Evolutionary conservation across 30 jellyfish, hydroid and myxozoan species (phyloP), one percentile per base, ranked within the genome.

Genomic region (Hydractinia echinata): DNA sequence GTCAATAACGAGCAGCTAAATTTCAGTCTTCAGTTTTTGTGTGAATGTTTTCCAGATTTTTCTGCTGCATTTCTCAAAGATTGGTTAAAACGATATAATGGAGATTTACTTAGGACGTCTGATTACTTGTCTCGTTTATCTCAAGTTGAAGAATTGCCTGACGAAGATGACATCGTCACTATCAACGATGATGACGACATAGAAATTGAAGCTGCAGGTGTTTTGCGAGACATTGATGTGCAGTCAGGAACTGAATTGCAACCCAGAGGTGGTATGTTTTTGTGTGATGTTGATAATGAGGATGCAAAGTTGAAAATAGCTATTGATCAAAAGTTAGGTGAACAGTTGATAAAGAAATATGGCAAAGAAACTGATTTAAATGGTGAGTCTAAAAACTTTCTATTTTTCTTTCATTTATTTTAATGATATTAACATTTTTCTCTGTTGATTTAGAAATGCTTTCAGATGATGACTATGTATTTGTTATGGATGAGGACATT

Each of bases 41-140:
- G n/a, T 7, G 95, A 86, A 70, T 80, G 89, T 56, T 86, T 86
- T 74, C 95, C 95, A 4, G 73, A 72, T 49, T 81, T 70, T 19
- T 30, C 51, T 13, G 61, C 53, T 8, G 50, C 53, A 10, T 10
- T 18, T 14, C n/a, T 51, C 6, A 13, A 55, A 54, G 60, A 54
- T 18, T 77, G 80, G 61, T 54, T 77, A n/a, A 13, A 30, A 18
- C 67, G 82, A 21, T 86, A 67, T 67, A 68, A 80, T 14, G 95
- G 89, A 7, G 89, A 86, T 67, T 53, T 86, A 67, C 67, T 76
- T 44, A 67, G 79, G 20, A 74, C 83, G 11, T 79, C 86, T 58
- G 87, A 77, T 54, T 54, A 77, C 53, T 54, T 77, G 52, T 77
- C 81, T 77, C 81, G 76, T 5, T 20, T 51, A 77, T 54, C 85